phyloP scores from a whole-genome alignment of 2,113 vertebrate species.

The Bos taurus region DNA sequence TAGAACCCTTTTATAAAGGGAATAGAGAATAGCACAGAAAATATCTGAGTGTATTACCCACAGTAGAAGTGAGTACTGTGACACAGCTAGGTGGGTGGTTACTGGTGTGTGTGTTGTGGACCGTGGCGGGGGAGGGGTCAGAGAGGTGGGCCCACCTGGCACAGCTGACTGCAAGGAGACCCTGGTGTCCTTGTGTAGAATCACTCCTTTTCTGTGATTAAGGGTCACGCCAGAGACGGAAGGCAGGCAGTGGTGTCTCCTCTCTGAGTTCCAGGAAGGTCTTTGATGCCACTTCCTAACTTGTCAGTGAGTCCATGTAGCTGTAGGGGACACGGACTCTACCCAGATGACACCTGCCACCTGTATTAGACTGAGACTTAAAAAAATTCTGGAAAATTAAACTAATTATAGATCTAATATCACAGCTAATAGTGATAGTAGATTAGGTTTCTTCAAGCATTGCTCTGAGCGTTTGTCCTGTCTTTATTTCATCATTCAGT shows the following conservation, averaged over 20 bases:
- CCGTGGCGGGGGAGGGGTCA: neutral
- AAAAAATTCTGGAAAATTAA: neutral
- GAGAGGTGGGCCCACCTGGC: neutral
- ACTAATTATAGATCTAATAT: neutral
- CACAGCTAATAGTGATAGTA: neutral
- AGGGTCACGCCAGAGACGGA: neutral
- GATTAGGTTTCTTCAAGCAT: neutral
- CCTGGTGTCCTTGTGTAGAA: neutral
- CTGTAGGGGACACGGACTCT: neutral
- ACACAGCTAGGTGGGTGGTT: neutral
- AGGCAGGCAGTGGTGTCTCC: neutral
- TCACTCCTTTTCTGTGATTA: neutral
- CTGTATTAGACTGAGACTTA: neutral
- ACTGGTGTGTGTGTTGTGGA: neutral
- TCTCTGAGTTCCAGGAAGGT: neutral
- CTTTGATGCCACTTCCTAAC: neutral
- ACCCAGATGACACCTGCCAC: neutral
- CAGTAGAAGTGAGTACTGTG: neutral
- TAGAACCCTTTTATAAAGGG: neutral
- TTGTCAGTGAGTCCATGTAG: neutral
- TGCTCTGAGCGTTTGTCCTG: neutral
- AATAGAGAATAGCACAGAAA: neutral
- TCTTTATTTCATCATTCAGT: neutral
- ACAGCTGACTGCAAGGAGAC: too few relatives aligned
- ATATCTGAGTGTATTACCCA: neutral